Evolutionary conservation across 2,797 vertebrate species (phyloP).

Genomic region (Sorex maritimensis): DNA sequence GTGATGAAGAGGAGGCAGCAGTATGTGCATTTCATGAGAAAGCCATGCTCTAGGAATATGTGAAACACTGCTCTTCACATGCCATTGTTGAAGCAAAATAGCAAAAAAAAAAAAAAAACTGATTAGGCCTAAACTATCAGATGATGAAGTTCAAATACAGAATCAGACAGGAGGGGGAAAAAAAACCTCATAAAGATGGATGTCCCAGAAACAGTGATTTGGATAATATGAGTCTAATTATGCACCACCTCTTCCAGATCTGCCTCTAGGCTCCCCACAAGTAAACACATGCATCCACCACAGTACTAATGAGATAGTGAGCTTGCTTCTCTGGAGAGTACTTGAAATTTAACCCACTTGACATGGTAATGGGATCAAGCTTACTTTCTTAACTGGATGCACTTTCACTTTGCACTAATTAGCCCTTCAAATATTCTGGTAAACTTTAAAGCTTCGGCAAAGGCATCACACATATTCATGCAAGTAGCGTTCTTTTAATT

Average conservation of each 20-base stretch:
- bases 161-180: background rate
- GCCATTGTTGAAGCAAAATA: slow-evolving; percentile 35
- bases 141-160: slow-evolving; percentile 29
- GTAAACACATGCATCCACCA: slow-evolving; percentile 63
- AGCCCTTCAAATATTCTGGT: slow-evolving; percentile 66
- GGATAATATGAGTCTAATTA: slow-evolving; percentile 64
- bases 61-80: background rate
- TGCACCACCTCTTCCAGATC: slow-evolving; percentile 57
- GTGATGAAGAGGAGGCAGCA: background rate
- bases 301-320: slow-evolving; percentile 66
- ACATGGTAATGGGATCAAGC: slow-evolving; percentile 75
- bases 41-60: background rate
- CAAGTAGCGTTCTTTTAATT: slow-evolving; percentile 54
- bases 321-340: slow-evolving; percentile 65
- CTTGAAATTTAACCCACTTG: slow-evolving; percentile 78
- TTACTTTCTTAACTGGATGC: slow-evolving; percentile 73
- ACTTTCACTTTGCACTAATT: slow-evolving; percentile 76
- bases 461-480: slow-evolving; percentile 63
- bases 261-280: slow-evolving; percentile 45
- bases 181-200: background rate
- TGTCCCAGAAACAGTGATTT: slow-evolving; percentile 51
- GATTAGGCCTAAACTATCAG: background rate
- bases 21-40: background rate
- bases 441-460: slow-evolving; percentile 72
- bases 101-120: background rate